Evolutionary conservation across 2,888 invertebrate species (phyloP).

Genomic region (Rugalucina vietnamica): DNA sequence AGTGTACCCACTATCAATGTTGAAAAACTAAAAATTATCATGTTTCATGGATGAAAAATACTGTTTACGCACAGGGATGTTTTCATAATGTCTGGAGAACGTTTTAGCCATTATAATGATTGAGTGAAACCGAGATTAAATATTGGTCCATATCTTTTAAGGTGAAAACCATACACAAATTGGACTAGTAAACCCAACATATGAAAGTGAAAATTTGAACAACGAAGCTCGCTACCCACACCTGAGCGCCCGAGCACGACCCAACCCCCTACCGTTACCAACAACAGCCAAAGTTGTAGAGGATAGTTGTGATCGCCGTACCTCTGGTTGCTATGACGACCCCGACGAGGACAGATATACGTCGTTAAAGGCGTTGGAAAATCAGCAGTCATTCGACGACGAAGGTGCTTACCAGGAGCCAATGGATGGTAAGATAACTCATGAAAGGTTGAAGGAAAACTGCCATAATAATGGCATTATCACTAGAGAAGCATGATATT

Average conservation of each 20-base stretch:
- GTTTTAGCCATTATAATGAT: too few species aligned
- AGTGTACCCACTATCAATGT: too few species aligned
- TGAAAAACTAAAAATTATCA: too few species aligned
- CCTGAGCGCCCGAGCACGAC: constrained; percentile 24
- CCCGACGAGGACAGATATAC: constrained; percentile 54
- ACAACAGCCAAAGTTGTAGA: not conserved
- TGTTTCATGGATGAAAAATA: too few species aligned
- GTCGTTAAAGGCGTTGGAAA: constrained; percentile 38
- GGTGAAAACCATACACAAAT: constrained; percentile 18
- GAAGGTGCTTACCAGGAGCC: not conserved
- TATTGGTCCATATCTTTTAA: too few species aligned
- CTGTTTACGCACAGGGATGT: too few species aligned
- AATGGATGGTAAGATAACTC: not conserved
- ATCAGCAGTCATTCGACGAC: not conserved
- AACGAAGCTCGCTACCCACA: constrained; percentile 56
- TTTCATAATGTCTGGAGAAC: too few species aligned
- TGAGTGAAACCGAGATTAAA: too few species aligned
- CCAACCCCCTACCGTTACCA: constrained; percentile 17
- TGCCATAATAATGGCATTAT: too few species aligned
- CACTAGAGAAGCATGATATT: too few species aligned
- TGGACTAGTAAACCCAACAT: constrained; percentile 51
- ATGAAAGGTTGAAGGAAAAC: too few species aligned
- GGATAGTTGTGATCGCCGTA: constrained; percentile 7
- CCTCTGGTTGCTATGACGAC: constrained; percentile 44
- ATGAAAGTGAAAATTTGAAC: constrained; percentile 39